Evolutionary conservation across 2,797 vertebrate genomes (phyloP).

Genomic region (Cyprinodon diabolis): DNA sequence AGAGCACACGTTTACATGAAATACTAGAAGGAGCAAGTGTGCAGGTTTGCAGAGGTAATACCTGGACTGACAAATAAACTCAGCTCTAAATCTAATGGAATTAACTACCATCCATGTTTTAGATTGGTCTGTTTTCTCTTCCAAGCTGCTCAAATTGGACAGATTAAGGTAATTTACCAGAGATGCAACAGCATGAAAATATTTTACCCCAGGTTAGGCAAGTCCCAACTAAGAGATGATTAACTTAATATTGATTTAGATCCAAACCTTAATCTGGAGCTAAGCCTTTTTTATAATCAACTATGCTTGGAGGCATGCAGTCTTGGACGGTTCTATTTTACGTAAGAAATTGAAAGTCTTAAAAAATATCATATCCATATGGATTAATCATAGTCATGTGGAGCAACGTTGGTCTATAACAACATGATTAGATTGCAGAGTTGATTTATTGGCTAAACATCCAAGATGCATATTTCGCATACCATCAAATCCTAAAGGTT

Average conservation of each 20-base stretch:
- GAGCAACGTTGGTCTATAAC: too few species aligned
- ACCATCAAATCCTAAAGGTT: too few species aligned
- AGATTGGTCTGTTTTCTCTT: neutral
- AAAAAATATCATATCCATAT: neutral
- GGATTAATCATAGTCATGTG: neutral
- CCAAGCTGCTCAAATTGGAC: neutral
- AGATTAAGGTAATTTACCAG: neutral
- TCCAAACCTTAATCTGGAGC: conserved; percentile 7
- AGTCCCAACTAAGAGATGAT: conserved; percentile 6
- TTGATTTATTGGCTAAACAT: too few species aligned
- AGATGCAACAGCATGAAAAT: neutral
- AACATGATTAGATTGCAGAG: too few species aligned
- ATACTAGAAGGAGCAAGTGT: neutral
- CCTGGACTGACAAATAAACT: neutral
- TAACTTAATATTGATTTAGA: neutral
- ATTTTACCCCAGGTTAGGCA: conserved; percentile 2
- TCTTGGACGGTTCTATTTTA: neutral
- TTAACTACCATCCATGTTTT: conserved; percentile 1
- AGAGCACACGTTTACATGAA: neutral
- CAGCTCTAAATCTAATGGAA: neutral
- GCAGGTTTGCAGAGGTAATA: conserved; percentile 1
- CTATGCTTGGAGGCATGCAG: neutral
- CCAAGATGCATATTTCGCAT: too few species aligned
- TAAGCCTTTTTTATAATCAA: neutral
- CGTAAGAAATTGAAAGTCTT: neutral